Base-by-base conservation (phyloP, 92 coral and sea anemone species). In the Porites evermanni region DNA sequence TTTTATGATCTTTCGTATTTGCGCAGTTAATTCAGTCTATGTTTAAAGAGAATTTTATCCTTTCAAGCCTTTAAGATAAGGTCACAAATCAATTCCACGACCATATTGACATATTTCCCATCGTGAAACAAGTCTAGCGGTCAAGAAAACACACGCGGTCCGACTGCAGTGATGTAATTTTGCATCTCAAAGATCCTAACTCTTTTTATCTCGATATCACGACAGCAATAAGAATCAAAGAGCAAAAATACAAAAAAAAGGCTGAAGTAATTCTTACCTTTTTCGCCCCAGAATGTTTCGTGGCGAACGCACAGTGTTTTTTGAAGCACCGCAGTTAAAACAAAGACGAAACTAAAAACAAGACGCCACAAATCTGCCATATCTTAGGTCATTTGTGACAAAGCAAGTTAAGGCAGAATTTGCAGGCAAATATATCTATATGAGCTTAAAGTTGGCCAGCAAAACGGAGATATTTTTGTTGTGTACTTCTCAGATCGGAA, bases 201-300 rank as follows among this genome's bases (percentile, higher is more conserved):
- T 26, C 52, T 68, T 24, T 29, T 47, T 7, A 17, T 72, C 24
- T 9, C 4, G 19, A 32, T 44, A 63, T 24, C n/a, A 20, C 20
- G 53, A 10, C 8, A 6, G n/a, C 16, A 11, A 70, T 32, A 24
- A 13, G 54, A 53, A 53, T 12, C 13, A 4, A 12, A 56, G 64
- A 26, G n/a, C n/a, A 54, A 23, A 60, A 64, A 47, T 53, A 7
- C 75, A 60, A 38, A 6, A 70, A 7, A 67, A 18, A 1, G 53
- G 18, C 5, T n/a, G 14, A 73, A n/a, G 29, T 19, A 73, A 12
- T 51, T 51, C 64, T 61, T 75, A 94, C 97, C 97, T 92, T 94
- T 94, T 64, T 94, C 97, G 24, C 97, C 97, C 97, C 97, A 94
- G 78, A 92, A 92, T 1, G 97, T 94, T n/a, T 91, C 91, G 80